Evolutionary conservation across 2,113 vertebrate species (phyloP).

Genomic region (Eudyptes chrysolophus): DNA sequence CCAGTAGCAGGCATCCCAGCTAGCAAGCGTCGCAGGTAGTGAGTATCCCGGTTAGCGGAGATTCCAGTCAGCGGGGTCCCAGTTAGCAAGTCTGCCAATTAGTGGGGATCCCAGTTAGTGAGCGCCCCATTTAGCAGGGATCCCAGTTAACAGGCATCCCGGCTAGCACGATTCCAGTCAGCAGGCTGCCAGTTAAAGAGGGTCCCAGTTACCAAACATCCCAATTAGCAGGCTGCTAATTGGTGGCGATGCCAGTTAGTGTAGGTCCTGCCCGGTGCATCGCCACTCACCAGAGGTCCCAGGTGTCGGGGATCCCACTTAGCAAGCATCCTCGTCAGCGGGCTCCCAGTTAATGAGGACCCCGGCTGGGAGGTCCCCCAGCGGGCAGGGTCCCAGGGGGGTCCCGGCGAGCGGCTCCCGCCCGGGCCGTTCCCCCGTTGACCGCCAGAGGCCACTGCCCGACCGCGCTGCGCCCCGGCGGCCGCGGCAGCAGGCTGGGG

Average conservation of each 20-base stretch:
- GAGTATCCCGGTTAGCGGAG: too few species aligned
- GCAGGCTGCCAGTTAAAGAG: not conserved
- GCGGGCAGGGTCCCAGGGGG: not conserved
- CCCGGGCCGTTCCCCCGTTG: accelerated
- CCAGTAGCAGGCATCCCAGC: not conserved
- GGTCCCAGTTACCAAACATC: accelerated
- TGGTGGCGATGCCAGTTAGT: not conserved
- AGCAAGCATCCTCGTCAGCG: accelerated
- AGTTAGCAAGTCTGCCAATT: not conserved
- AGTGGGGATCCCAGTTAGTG: not conserved
- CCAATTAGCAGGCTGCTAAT: not conserved
- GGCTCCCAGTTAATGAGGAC: too few species aligned
- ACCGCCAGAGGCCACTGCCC: not conserved
- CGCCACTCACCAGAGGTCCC: too few species aligned
- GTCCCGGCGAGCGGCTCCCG: too few species aligned
- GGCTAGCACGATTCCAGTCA: not conserved
- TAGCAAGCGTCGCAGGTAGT: not conserved
- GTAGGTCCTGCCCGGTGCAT: not conserved
- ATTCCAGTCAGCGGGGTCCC: not conserved
- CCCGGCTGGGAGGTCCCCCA: accelerated
- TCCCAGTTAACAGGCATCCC: not conserved
- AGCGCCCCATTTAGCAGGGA: not conserved
- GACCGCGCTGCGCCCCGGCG: not conserved
- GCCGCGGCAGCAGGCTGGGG: too few species aligned
- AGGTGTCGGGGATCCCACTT: accelerated